phyloP scores from a whole-genome alignment of 1,140 invertebrate species.

The Cotesia chilonis region DNA sequence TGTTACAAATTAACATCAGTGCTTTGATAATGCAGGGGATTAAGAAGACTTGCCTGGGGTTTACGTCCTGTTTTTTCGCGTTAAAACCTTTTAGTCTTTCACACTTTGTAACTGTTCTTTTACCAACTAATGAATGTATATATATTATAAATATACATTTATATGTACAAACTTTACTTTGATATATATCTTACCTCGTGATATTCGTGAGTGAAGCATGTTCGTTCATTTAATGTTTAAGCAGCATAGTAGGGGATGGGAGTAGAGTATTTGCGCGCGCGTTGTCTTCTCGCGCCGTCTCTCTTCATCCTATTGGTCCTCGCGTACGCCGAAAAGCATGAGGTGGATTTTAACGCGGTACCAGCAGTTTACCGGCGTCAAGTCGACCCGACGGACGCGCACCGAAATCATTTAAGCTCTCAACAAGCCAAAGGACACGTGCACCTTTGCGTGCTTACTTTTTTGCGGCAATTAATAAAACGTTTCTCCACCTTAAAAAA shows the following conservation, averaged over 20 bases:
- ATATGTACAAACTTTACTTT: too few relatives aligned
- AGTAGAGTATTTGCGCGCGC: background rate
- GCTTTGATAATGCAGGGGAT: too few relatives aligned
- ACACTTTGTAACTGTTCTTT: too few relatives aligned
- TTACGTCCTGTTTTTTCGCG: too few relatives aligned
- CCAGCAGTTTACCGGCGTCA: slow-evolving; percentile 43
- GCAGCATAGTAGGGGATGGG: background rate
- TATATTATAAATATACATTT: too few relatives aligned
- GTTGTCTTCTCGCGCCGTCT: background rate
- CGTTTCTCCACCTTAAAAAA: background rate
- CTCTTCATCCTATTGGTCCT: background rate
- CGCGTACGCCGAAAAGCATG: slow-evolving; percentile 19
- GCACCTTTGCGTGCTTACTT: background rate
- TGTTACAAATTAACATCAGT: too few relatives aligned
- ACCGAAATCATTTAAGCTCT: background rate
- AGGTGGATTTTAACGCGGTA: slow-evolving; percentile 25
- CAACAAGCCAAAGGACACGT: background rate
- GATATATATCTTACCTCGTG: too few relatives aligned
- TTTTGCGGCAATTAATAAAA: background rate
- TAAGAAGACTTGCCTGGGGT: too few relatives aligned
- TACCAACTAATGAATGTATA: too few relatives aligned
- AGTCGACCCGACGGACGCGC: slow-evolving; percentile 31
- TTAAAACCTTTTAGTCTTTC: too few relatives aligned
- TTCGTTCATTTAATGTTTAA: background rate
- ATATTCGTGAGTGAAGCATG: too few relatives aligned